phyloP scores from a whole-genome alignment of 2,797 vertebrate genomes.

The Scomberomorus guttatus region DNA sequence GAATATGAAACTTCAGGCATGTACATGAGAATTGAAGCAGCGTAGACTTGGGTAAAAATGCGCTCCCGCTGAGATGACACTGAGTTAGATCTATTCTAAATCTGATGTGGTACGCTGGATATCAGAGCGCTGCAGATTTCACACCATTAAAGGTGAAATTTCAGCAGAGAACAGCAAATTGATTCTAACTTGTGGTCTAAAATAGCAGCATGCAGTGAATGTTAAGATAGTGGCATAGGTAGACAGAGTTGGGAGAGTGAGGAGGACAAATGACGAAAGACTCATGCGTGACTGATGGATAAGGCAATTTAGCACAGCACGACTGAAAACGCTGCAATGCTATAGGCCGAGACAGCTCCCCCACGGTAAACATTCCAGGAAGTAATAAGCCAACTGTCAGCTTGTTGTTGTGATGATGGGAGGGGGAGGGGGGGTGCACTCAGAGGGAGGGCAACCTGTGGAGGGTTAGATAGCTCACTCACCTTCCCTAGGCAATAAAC shows the following conservation, averaged over 20 bases:
- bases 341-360: slow-evolving; percentile 35
- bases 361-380: slow-evolving; percentile 67
- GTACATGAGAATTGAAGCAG: slow-evolving; percentile 22
- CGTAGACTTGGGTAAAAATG: slow-evolving; percentile 28
- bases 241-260: slow-evolving; percentile 9
- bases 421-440: slow-evolving; percentile 23
- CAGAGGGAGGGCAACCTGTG: slow-evolving; percentile 50
- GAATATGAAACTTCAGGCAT: slow-evolving; percentile 42
- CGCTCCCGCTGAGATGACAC: slow-evolving; percentile 32
- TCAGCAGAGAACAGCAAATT: slow-evolving; percentile 34
- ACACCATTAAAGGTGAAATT: slow-evolving; percentile 35
- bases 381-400: slow-evolving; percentile 68
- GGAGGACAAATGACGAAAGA: slow-evolving; percentile 43
- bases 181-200: slow-evolving; percentile 7
- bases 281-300: slow-evolving; percentile 61
- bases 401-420: slow-evolving; percentile 55
- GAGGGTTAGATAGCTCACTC: slow-evolving; percentile 70
- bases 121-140: slow-evolving; percentile 32
- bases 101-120: slow-evolving; percentile 31
- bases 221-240: background rate
- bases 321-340: slow-evolving; percentile 44
- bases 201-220: slow-evolving; percentile 18
- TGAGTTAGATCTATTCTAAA: slow-evolving; percentile 48
- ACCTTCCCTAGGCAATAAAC: slow-evolving; percentile 61
- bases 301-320: slow-evolving; percentile 67